phyloP scores from a whole-genome alignment of 2,113 vertebrate species.

The Nematolebias whitei region DNA sequence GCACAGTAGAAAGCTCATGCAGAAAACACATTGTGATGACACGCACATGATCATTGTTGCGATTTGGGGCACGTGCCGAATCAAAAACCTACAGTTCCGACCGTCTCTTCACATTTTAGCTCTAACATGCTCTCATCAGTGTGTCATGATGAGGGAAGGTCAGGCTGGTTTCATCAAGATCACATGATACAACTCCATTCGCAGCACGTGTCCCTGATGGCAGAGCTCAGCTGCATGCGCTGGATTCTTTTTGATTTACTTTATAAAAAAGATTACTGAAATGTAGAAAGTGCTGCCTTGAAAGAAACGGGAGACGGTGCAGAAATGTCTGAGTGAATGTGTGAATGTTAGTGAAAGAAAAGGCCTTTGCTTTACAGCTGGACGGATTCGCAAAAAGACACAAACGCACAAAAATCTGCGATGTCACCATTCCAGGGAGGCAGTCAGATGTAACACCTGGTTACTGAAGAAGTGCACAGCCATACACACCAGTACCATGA shows the following conservation, averaged over 20 bases:
- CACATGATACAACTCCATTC: conserved; percentile 35
- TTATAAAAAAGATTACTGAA: conserved; percentile 11
- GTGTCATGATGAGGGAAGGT: conserved; percentile 16
- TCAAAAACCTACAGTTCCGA: conserved; percentile 35
- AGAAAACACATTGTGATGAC: conserved; percentile 17
- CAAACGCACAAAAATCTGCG: conserved; percentile 31
- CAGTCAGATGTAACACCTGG: conserved; percentile 43
- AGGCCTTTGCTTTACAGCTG: conserved; percentile 21
- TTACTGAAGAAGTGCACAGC: conserved; percentile 14
- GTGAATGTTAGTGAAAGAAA: conserved; percentile 7
- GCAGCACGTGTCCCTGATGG: conserved; percentile 37
- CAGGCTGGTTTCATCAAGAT: conserved; percentile 16
- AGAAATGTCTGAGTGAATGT: conserved; percentile 14
- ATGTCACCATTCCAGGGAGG: conserved; percentile 29
- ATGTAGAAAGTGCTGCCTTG: conserved; percentile 31
- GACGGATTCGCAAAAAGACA: conserved; percentile 1
- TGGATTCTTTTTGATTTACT: conserved; percentile 26
- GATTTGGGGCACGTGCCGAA: conserved; percentile 21
- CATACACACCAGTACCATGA: background rate
- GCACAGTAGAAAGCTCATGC: conserved; percentile 17
- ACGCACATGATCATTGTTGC: conserved; percentile 10
- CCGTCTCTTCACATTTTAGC: background rate
- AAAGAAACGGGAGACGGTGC: conserved; percentile 21
- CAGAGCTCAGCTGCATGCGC: conserved; percentile 21
- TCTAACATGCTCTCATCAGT: background rate